phyloP scores from a whole-genome alignment of 1,140 invertebrate genomes.

The Dinoponera quadriceps region DNA sequence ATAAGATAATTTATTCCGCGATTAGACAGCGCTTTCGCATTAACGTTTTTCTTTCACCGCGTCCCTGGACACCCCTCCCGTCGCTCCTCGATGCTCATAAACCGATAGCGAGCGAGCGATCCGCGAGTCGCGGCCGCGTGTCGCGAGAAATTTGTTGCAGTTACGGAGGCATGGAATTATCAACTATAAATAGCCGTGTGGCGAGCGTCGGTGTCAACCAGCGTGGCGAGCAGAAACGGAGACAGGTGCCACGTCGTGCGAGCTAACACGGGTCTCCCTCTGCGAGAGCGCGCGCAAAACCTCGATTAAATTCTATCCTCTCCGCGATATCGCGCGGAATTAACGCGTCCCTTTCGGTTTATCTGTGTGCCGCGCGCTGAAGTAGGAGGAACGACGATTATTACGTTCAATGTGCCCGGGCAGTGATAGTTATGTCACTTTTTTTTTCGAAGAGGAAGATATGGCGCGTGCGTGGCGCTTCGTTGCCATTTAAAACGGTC shows the following conservation, averaged over 20 bases:
- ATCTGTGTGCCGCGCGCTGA: no score
- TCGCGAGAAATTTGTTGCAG: conserved; percentile 40
- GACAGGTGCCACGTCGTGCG: neutral
- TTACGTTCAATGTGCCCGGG: no score
- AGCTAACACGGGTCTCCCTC: neutral
- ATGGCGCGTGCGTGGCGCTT: no score
- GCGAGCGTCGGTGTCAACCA: neutral
- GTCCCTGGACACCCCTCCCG: neutral
- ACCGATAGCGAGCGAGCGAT: conserved; percentile 18
- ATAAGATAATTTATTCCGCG: conserved; percentile 59
- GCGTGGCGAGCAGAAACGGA: conserved; percentile 5
- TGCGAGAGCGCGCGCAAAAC: no score
- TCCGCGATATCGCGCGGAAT: no score
- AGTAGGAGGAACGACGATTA: no score
- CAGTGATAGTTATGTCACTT: no score
- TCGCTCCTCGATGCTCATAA: conserved; percentile 18
- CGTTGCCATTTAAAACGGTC: neutral
- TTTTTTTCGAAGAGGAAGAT: no score
- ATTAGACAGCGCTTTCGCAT: conserved; percentile 59
- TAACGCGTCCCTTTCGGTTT: no score
- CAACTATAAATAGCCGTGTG: conserved; percentile 22
- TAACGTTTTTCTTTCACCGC: conserved; percentile 30
- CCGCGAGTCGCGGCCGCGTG: conserved; percentile 1
- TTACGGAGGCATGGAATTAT: conserved; percentile 29
- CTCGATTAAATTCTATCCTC: no score